A percentile compares a stretch with the other conserved stretches of the same genome.
Evolutionary conservation across 2,888 invertebrate genomes (phyloP).

Genomic region (Lagria hirta): DNA sequence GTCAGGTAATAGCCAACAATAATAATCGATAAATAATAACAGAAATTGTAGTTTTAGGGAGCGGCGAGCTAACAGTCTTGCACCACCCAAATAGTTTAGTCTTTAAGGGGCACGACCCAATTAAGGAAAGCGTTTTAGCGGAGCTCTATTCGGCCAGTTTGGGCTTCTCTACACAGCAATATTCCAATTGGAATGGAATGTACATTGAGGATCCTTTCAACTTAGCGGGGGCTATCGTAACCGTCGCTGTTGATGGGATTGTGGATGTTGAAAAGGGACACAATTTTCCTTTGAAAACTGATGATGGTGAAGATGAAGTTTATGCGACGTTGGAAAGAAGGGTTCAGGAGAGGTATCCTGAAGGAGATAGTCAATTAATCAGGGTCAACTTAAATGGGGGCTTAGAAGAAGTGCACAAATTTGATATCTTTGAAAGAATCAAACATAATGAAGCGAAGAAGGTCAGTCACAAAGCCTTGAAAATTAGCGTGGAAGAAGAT

Average conservation of each 20-base stretch:
- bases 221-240: constrained; percentile 71
- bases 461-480: constrained; percentile 39
- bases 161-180: constrained; percentile 72
- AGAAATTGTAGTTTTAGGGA: constrained; percentile 56
- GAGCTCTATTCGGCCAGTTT: constrained; percentile 73
- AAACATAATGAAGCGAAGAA: constrained; percentile 44
- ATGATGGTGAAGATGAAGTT: constrained; percentile 65
- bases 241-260: constrained; percentile 71
- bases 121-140: constrained; percentile 65
- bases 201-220: constrained; percentile 70
- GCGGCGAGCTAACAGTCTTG: constrained; percentile 69
- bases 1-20: constrained; percentile 1
- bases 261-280: constrained; percentile 58
- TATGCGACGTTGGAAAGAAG: constrained; percentile 61
- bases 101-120: constrained; percentile 66
- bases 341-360: constrained; percentile 63
- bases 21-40: constrained; percentile 2
- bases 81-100: constrained; percentile 68
- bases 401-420: constrained; percentile 63
- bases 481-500: constrained; percentile 59
- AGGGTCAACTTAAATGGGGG: constrained; percentile 66
- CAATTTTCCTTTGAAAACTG: constrained; percentile 61
- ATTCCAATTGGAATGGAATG: constrained; percentile 70
- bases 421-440: constrained; percentile 46
- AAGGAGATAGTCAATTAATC: constrained; percentile 62